Base-by-base conservation (phyloP, 1,140 invertebrate species). In the Nautilus pompilius region DNA sequence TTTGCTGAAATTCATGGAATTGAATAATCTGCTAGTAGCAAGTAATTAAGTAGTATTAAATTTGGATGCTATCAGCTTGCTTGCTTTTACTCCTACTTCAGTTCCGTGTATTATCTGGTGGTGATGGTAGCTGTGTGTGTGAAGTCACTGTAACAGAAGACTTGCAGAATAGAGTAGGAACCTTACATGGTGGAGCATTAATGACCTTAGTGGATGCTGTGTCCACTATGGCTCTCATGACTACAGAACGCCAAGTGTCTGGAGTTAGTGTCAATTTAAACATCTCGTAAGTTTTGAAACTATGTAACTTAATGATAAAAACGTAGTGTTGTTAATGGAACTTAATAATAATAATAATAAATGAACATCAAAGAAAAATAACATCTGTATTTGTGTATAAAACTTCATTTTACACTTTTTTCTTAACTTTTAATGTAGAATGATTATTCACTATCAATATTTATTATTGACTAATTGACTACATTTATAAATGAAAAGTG, bases 101-200 rank as follows among this genome's bases (percentile, higher is more conserved):
- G 77, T 60, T 75, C 13, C 63, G 60, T 22, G 68, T 78, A 17
- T 57, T 74, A 6, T 63, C 60, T 30, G 73, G 75, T 20, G 74
- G 68, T 22, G 66, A 71, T 32, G 79, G 79, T 2, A 56, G 63
- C 6, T 76, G 73, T 63, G 58, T 65, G 2, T 81, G 78, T 74
- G 89, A 95, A 81, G 87, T 97, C 70, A 87, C 86, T 72, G 88
- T 98, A 0, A 84, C 84, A 0, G 80, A 89, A 26, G 90, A 93
- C 62, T 90, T 95, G 80, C 75, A 89, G 0, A 97, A 97, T 80
- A 70, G 83, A 24, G 83, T 81, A 51, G 91, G 92, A 0, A 88
- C 87, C 1, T 79, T 96, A 4, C 93, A 96, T 83, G 93, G 93
- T 45, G 93, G 93, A 15, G 88, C 91, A 66, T 91, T 90, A 13